These are phyloP conservation scores for Clanis bilineata DNA, from an alignment of 2,888 invertebrate species.

Conservation along the genomic window DNA sequence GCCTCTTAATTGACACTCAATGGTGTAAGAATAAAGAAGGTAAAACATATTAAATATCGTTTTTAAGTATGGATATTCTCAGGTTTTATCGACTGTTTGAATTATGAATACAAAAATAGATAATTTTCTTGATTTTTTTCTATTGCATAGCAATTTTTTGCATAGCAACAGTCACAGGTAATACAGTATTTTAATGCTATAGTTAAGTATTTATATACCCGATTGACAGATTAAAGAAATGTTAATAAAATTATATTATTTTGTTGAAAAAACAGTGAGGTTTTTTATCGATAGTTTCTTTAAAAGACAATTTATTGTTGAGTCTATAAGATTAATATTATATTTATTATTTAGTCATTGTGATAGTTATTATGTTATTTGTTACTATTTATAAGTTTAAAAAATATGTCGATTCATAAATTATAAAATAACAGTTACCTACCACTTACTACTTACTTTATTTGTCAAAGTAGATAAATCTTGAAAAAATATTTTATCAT, in stretches of 20 bases:
- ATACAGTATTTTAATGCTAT: conserved; percentile 6
- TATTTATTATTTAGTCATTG: conserved; percentile 23
- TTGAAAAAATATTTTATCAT: background rate
- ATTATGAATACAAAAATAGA: background rate
- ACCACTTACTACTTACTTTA: background rate
- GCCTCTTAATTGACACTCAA: background rate
- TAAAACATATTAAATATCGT: background rate
- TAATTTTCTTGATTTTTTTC: conserved; percentile 1
- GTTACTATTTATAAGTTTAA: background rate
- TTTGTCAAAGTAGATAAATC: background rate
- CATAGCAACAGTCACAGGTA: conserved; percentile 10
- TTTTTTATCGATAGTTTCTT: background rate
- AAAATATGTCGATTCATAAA: background rate
- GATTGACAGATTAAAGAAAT: background rate
- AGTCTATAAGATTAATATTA: background rate
- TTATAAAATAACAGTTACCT: background rate
- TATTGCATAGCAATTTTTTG: too few relatives aligned
- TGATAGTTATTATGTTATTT: conserved; percentile 30
- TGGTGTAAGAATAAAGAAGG: background rate
- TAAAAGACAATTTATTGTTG: conserved; percentile 3
- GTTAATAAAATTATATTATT: background rate
- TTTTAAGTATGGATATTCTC: background rate
- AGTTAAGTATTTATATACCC: background rate
- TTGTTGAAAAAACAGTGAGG: background rate
- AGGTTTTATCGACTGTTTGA: background rate